Conservation (phyloP, 2,888 invertebrate genomes). For the Nomada hirtipes region DNA sequence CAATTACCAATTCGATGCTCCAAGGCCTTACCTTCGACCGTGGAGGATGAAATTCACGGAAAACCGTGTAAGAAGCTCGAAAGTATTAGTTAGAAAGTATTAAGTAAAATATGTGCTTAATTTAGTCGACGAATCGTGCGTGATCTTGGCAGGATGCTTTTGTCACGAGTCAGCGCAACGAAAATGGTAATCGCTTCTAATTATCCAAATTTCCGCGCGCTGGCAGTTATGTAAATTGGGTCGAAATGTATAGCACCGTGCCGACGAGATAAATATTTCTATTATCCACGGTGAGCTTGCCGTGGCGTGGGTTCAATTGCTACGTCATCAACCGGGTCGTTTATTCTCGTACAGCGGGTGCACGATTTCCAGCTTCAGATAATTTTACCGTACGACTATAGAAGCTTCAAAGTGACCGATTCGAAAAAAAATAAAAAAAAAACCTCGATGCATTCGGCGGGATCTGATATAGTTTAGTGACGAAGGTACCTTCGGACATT, state of each 20-base stretch:
- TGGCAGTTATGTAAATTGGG: constrained; percentile 23
- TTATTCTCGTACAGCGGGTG: neutral
- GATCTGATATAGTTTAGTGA: too few relatives aligned
- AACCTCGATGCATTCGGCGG: too few relatives aligned
- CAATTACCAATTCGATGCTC: too few relatives aligned
- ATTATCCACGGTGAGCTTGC: constrained; percentile 3
- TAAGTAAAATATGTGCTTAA: neutral
- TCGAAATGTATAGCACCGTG: constrained; percentile 13
- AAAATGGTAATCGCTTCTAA: constrained; percentile 15
- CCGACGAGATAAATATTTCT: constrained; percentile 26
- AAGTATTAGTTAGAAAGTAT: neutral
- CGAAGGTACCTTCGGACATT: too few relatives aligned
- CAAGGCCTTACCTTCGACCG: too few relatives aligned
- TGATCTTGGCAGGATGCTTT: neutral
- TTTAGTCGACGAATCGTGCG: neutral
- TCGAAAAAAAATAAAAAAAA: too few relatives aligned
- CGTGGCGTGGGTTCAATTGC: neutral
- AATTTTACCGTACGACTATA: too few relatives aligned
- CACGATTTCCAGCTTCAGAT: neutral
- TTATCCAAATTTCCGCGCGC: constrained; percentile 26
- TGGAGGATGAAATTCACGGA: too few relatives aligned
- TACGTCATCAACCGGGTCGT: neutral
- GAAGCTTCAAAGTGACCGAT: too few relatives aligned
- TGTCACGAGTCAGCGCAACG: neutral
- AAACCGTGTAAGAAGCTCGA: too few relatives aligned